These are phyloP conservation scores for Trachelus stipa DNA, from an alignment of 2,888 invertebrate species.

Conservation along the genomic window DNA sequence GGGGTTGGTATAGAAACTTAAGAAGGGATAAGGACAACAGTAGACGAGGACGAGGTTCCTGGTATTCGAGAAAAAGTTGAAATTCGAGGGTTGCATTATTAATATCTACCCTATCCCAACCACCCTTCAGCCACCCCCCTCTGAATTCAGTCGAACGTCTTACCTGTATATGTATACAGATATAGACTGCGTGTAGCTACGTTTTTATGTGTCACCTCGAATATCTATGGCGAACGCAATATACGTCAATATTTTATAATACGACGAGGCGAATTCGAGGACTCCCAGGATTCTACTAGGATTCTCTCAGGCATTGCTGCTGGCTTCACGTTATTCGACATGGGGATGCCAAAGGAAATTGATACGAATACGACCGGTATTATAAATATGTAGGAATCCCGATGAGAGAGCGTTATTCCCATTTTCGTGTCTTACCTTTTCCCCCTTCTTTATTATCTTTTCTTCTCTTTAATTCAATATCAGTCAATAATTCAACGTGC, in stretches of 20 bases:
- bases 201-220: conserved; percentile 38
- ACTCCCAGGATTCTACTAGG: conserved; percentile 7
- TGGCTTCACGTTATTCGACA: conserved; percentile 44
- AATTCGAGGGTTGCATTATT: conserved; percentile 60
- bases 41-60: background rate
- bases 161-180: background rate
- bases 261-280: conserved; percentile 31
- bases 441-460: background rate
- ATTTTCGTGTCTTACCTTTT: background rate
- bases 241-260: conserved; percentile 48
- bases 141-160: background rate
- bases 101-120: conserved; percentile 34
- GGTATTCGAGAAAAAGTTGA: conserved; percentile 52
- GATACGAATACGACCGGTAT: conserved; percentile 43
- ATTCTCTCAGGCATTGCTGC: conserved; percentile 10
- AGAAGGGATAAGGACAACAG: background rate
- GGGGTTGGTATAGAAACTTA: background rate
- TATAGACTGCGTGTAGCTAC: background rate
- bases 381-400: conserved; percentile 30
- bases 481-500: conserved; percentile 56
- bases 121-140: background rate
- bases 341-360: conserved; percentile 36
- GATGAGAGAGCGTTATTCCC: conserved; percentile 20
- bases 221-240: conserved; percentile 35
- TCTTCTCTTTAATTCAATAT: conserved; percentile 55